Evolutionary conservation across 2,113 vertebrate species (phyloP), one percentile per base, ranked within the genome.

Genomic region (Thermophis baileyi): DNA sequence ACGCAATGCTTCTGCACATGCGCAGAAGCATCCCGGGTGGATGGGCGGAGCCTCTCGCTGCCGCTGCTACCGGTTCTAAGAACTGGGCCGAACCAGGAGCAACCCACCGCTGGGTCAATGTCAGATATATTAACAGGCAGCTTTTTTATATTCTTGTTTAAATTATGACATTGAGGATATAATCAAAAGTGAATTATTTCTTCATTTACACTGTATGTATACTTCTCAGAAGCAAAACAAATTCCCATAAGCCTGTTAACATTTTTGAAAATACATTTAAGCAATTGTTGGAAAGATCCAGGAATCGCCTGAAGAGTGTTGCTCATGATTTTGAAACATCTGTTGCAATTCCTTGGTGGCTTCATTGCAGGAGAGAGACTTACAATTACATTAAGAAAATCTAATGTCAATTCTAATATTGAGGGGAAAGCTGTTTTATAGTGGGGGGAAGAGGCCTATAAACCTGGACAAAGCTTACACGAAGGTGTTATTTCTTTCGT

Each of bases 131-230:
- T 93, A 69, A 93, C 93, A 54, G 92, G 35, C 57, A 94, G 94
- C 90, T 93, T 18, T 93, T 88, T 95, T 94, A 16, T 85, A 25
- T 4, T 89, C 53, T 88, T 87, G 63, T 35, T 94, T 93, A 95
- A 93, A 47, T 44, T 8, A 24, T 94, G 85, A 51, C n/a, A 74
- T 94, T 85, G 81, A 81, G 46, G 81, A 11, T 85, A 93, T 94
- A 95, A 94, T 85, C 88, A 74, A 94, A 18, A 69, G 93, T 88
- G 92, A 0, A 0, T 93, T 91, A 20, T 69, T 88, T 25, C 87
- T 93, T 92, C 53, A 91, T 93, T 5, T 18, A 91, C 3, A 55
- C n/a, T 55, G 69, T 94, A 54, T 91, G 81, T 2, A 49, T 95
- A 87, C 35, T 27, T 85, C 47, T 92, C 69, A 93, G 30, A 35